phyloP scores from a whole-genome alignment of 2,888 invertebrate species.

The Scaptomyza flava region DNA sequence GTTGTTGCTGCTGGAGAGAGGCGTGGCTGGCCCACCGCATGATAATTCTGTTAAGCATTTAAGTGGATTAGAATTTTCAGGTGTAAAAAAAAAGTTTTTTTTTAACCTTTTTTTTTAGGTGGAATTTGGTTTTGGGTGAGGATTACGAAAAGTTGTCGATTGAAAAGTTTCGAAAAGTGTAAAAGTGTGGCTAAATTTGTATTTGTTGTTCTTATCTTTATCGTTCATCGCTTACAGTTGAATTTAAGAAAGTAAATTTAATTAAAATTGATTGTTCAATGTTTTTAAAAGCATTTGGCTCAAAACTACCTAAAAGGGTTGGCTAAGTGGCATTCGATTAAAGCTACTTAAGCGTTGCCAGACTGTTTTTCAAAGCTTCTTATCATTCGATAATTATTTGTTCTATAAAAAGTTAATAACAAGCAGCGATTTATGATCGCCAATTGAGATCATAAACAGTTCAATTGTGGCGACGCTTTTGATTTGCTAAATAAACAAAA shows the following conservation, averaged over 20 bases:
- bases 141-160: constrained; percentile 71
- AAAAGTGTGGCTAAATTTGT: constrained; percentile 16
- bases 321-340: neutral
- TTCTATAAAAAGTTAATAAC: constrained; percentile 44
- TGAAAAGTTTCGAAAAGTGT: constrained; percentile 59
- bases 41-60: constrained; percentile 77
- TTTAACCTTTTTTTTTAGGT: constrained; percentile 11
- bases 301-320: too few species aligned
- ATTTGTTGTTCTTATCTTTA: constrained; percentile 18
- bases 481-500: constrained; percentile 31
- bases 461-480: constrained; percentile 24
- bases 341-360: neutral
- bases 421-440: constrained; percentile 15
- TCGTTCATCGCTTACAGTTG: constrained; percentile 44
- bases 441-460: constrained; percentile 20
- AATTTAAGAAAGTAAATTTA: constrained; percentile 15
- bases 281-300: neutral
- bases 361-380: neutral
- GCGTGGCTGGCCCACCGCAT: constrained; percentile 55
- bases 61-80: constrained; percentile 74
- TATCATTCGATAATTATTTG: constrained; percentile 56
- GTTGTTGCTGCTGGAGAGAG: constrained; percentile 16
- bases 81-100: constrained; percentile 46
- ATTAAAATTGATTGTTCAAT: constrained; percentile 15
- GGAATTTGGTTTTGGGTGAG: constrained; percentile 16